phyloP scores from a whole-genome alignment of 1,140 invertebrate genomes.

The Panulirus ornatus region DNA sequence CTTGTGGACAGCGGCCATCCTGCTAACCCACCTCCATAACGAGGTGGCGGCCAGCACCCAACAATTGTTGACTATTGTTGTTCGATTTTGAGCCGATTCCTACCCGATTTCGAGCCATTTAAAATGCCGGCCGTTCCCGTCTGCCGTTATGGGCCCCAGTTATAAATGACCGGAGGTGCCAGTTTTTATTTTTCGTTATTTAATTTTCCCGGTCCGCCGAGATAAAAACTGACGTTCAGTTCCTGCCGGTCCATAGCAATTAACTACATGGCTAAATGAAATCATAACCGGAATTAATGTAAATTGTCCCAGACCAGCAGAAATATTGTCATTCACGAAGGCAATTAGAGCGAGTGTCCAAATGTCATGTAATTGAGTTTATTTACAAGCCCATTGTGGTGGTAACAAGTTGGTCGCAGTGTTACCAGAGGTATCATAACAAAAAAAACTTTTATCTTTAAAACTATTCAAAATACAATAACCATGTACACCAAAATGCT shows the following conservation, averaged over 20 bases:
- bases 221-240: conserved; percentile 30
- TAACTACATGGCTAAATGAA: conserved; percentile 67
- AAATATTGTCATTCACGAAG: conserved; percentile 67
- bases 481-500: no score
- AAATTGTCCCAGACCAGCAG: conserved; percentile 63
- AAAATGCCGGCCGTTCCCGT: conserved; percentile 28
- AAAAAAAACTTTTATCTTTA: no score
- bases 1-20: neutral
- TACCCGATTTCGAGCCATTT: conserved; percentile 51
- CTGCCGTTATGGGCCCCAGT: conserved; percentile 31
- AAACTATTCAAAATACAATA: no score
- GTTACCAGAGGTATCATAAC: conserved; percentile 26
- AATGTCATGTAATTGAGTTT: conserved; percentile 69
- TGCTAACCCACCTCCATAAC: conserved; percentile 10
- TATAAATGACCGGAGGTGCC: conserved; percentile 61
- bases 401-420: conserved; percentile 51
- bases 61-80: conserved; percentile 57
- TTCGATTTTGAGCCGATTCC: conserved; percentile 52
- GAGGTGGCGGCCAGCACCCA: conserved; percentile 5
- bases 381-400: conserved; percentile 65
- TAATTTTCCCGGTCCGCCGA: conserved; percentile 52
- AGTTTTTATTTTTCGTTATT: conserved; percentile 68
- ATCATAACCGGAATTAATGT: conserved; percentile 69
- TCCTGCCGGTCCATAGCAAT: conserved; percentile 32
- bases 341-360: conserved; percentile 59